Conservation (phyloP, 1,140 invertebrate genomes). For the Bombus ignitus region DNA sequence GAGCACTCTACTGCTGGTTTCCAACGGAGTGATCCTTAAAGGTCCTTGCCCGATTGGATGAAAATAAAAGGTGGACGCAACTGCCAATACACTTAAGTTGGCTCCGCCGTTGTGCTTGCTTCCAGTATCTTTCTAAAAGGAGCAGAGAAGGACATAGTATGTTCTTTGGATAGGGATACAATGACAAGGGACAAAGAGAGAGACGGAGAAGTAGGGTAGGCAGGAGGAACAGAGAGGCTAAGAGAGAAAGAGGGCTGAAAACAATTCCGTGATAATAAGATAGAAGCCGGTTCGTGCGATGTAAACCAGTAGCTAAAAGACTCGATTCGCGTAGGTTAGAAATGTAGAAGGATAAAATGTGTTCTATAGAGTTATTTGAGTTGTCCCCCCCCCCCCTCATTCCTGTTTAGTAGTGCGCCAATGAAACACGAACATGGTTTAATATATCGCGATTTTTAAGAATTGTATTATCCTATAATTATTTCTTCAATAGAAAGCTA, state of each 20-base stretch:
- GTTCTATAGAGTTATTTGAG: conserved; percentile 9
- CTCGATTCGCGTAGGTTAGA: conserved; percentile 22
- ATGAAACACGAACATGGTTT: background rate
- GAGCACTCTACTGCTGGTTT: conserved; percentile 55
- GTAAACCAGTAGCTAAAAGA: conserved; percentile 42
- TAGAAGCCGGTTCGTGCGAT: conserved; percentile 46
- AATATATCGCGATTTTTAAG: background rate
- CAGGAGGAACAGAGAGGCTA: background rate
- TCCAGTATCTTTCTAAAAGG: conserved; percentile 34
- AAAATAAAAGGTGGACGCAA: conserved; percentile 74
- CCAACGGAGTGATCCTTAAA: conserved; percentile 66
- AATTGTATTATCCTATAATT: background rate
- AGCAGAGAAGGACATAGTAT: background rate
- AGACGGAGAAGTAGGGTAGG: background rate
- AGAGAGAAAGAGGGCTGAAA: conserved; percentile 45
- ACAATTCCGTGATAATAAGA: conserved; percentile 74
- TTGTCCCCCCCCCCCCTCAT: background rate
- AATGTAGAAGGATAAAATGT: conserved; percentile 30
- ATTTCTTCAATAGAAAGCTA: too few species aligned
- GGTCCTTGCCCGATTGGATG: conserved; percentile 71
- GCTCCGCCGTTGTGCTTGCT: conserved; percentile 37
- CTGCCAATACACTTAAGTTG: conserved; percentile 75
- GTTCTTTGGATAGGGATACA: background rate
- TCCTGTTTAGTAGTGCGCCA: background rate
- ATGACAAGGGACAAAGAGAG: background rate